These are phyloP conservation scores for Homarus americanus DNA, from an alignment of 1,140 invertebrate genomes.

Conservation along the genomic window DNA sequence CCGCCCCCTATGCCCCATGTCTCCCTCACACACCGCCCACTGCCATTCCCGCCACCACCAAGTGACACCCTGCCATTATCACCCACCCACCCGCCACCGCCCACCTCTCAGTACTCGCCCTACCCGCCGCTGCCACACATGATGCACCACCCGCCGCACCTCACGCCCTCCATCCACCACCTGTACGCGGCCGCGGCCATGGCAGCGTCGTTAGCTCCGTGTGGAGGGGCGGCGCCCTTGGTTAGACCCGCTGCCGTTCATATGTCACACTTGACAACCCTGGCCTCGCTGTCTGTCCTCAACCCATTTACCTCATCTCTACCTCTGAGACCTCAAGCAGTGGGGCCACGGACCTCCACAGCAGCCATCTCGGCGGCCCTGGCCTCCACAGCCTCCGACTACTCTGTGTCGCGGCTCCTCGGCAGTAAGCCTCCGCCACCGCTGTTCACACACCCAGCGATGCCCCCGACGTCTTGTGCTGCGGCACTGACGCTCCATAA, in stretches of 20 bases:
- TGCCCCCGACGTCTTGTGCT: neutral
- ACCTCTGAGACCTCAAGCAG: constrained; percentile 2
- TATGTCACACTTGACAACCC: constrained; percentile 14
- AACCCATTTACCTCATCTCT: constrained; percentile 25
- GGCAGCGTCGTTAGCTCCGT: constrained; percentile 57
- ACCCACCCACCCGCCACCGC: constrained; percentile 38
- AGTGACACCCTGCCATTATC: constrained; percentile 23
- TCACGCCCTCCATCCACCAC: constrained; percentile 69
- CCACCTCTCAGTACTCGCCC: constrained; percentile 48
- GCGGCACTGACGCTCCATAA: neutral
- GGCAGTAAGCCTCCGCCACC: constrained; percentile 1
- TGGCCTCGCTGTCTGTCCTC: constrained; percentile 50
- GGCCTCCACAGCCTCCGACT: constrained; percentile 55
- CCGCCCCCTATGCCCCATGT: constrained; percentile 37
- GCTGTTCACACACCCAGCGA: neutral
- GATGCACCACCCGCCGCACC: constrained; percentile 48
- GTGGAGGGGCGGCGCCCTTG: constrained; percentile 47
- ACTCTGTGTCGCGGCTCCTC: constrained; percentile 52
- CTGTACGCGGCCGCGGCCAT: constrained; percentile 64
- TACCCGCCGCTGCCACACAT: constrained; percentile 56
- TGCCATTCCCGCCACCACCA: constrained; percentile 30
- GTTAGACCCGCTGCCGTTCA: neutral
- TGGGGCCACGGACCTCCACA: constrained; percentile 11
- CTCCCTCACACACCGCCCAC: constrained; percentile 29
- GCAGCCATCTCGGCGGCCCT: constrained; percentile 6